Evolutionary conservation across 1,140 invertebrate species (phyloP).

Genomic region (Lanistes nyassanus): DNA sequence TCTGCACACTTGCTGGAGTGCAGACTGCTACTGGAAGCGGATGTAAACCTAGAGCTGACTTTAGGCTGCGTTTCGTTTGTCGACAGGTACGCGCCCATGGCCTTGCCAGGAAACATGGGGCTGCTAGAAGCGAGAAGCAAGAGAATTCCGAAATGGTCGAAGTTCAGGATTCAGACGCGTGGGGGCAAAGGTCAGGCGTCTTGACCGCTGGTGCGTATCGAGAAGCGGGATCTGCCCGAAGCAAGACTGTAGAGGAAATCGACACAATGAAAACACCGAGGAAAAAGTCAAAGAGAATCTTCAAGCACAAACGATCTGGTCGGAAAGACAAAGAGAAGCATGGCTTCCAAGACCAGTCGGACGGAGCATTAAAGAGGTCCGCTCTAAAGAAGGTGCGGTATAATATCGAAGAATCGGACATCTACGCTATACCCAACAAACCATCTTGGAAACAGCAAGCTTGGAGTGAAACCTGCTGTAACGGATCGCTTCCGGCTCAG

Average conservation of each 20-base stretch:
- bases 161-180: too few species aligned
- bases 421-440: slow-evolving; percentile 20
- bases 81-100: too few species aligned
- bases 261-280: background rate
- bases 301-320: background rate
- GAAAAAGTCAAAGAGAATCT: background rate
- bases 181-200: background rate
- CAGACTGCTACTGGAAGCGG: too few species aligned
- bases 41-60: too few species aligned
- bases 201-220: background rate
- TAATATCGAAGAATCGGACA: background rate
- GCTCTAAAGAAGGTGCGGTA: slow-evolving; percentile 10
- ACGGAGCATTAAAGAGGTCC: background rate
- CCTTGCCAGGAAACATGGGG: too few species aligned
- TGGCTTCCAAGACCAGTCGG: background rate
- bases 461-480: slow-evolving; percentile 1
- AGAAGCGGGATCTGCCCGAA: background rate
- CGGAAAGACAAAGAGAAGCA: background rate
- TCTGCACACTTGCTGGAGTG: too few species aligned
- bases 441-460: background rate
- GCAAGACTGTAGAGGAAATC: background rate
- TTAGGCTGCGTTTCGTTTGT: too few species aligned
- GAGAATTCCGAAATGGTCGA: too few species aligned
- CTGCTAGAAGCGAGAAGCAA: too few species aligned
- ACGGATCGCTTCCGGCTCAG: background rate